Evolutionary conservation across 2,888 invertebrate genomes (phyloP), one percentile per base, ranked within the genome.

Genomic region (Euplagia quadripunctaria): DNA sequence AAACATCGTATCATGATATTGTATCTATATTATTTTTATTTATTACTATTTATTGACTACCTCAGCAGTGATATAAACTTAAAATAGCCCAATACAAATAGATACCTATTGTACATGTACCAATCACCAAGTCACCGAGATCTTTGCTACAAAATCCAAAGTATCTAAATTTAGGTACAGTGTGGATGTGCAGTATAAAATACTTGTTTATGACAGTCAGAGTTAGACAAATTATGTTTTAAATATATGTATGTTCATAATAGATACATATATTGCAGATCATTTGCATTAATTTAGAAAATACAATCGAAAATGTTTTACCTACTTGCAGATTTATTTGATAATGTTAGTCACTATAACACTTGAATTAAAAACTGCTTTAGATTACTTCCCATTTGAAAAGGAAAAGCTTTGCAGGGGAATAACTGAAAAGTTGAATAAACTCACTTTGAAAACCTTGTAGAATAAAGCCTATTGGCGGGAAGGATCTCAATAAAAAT

Each of bases 321-420:
- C 72, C 77, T 77, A 74, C 68, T 76, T 74, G 85, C 79, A 83
- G 82, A 83, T 83, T 81, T 78, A 79, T 79, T 63, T 41, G 64
- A 69, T 69, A 79, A 74, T 83, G 88, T 91, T 91, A 91, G 91
- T 91, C 84, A 89, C 84, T 82, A 77, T 79, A 78, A 82, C 43
- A 9, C 43, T 78, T 76, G 74, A 76, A 79, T 75, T 79, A 82
- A 75, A 78, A 70, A 76, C 77, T 89, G 87, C 87, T 85, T 80
- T 80, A 77, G 72, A 76, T 63, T 83, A 83, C 72, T 74, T 78
- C 83, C 82, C 82, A 70, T 77, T 85, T 85, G 75, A 81, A 73
- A 82, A 87, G 86, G 88, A 89, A 72, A 93, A 93, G 93, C 91
- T 87, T 86, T 86, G 83, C 82, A 79, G 82, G 80, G 87, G 77